phyloP scores from a whole-genome alignment of 2,888 invertebrate species.

The Aphrophora alni region DNA sequence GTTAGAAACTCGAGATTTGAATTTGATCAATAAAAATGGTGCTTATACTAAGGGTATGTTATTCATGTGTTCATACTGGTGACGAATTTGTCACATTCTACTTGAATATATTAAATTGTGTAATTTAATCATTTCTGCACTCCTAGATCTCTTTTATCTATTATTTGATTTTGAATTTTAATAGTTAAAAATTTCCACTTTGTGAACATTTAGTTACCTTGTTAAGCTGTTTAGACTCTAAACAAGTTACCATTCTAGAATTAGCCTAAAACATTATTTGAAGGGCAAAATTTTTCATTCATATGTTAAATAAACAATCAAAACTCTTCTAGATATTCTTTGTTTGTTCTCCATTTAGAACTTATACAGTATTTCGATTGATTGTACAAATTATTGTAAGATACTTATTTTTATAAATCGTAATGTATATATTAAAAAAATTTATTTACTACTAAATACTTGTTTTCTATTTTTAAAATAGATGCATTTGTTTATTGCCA shows the following conservation, averaged over 20 bases:
- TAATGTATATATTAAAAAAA: not conserved
- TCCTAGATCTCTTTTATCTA: too few relatives aligned
- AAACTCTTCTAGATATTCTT: too few relatives aligned
- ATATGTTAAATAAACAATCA: not conserved
- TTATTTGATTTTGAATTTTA: too few relatives aligned
- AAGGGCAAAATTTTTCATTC: not conserved
- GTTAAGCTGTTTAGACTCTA: not conserved
- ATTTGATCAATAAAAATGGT: too few relatives aligned
- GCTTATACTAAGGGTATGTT: too few relatives aligned
- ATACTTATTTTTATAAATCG: not conserved
- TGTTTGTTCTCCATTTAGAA: too few relatives aligned
- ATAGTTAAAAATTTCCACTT: too few relatives aligned
- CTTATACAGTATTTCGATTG: not conserved
- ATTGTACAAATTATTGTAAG: slow-evolving; percentile 9
- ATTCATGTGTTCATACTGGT: too few relatives aligned
- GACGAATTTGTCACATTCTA: too few relatives aligned
- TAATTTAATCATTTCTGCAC: too few relatives aligned
- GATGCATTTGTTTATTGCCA: not conserved
- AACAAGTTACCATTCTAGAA: not conserved
- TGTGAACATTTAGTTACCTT: not conserved
- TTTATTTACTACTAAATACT: not conserved
- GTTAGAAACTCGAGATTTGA: too few relatives aligned
- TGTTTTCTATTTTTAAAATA: not conserved
- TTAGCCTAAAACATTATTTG: not conserved
- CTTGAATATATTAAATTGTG: too few relatives aligned